Percentiles rank a stretch among this genome's conserved stretches.
These are phyloP conservation scores for Danio kyathit DNA, from an alignment of 2,797 vertebrate genomes.

Conservation along the genomic window DNA sequence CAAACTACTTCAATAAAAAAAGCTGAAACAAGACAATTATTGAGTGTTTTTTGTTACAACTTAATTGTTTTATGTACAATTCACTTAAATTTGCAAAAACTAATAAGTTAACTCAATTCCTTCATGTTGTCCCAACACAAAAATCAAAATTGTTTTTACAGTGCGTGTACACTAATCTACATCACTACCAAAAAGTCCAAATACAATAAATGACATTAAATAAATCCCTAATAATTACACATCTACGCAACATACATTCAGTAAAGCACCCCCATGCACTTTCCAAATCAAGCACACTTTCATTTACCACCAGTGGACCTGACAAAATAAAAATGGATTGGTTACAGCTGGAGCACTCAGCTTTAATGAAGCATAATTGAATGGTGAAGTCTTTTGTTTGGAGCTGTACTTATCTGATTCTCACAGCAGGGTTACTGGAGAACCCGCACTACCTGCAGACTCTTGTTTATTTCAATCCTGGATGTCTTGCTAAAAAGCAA, in stretches of 20 bases:
- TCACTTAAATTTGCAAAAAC: too few relatives aligned
- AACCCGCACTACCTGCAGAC: conserved; percentile 11
- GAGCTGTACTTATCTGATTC: conserved; percentile 28
- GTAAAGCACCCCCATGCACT: not conserved
- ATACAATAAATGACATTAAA: too few relatives aligned
- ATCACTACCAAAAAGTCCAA: too few relatives aligned
- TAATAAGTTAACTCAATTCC: too few relatives aligned
- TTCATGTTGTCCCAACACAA: too few relatives aligned
- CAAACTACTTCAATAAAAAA: too few relatives aligned
- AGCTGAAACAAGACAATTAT: too few relatives aligned
- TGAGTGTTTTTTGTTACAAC: too few relatives aligned
- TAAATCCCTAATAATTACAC: not conserved
- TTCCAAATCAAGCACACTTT: conserved; percentile 1
- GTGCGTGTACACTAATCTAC: too few relatives aligned
- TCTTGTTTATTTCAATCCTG: conserved; percentile 35
- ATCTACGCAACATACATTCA: not conserved
- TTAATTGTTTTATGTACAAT: too few relatives aligned
- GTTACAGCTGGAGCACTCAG: conserved; percentile 28
- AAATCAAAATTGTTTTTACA: too few relatives aligned
- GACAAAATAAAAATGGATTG: conserved; percentile 22
- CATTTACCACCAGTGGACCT: conserved; percentile 10
- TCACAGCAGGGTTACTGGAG: conserved; percentile 20
- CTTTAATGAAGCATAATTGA: conserved; percentile 47
- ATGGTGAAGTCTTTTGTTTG: conserved; percentile 28
- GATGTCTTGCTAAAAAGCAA: not conserved